Conservation (phyloP, 2,888 invertebrate genomes). For the Trissolcus brochymenae region DNA sequence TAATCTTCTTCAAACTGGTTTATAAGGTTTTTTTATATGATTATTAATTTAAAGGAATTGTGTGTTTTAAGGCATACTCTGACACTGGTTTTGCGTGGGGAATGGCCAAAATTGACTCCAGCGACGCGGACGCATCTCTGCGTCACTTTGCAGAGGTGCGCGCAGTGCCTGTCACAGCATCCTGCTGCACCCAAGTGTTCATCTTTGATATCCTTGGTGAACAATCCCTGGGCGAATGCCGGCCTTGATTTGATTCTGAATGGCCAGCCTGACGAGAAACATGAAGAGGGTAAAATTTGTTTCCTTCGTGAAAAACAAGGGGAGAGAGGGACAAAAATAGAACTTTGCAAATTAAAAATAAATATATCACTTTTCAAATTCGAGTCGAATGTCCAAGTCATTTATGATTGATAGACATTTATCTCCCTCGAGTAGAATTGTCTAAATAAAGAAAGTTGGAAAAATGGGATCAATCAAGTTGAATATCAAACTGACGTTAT, state of each 20-base stretch:
- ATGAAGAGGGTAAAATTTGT: slow-evolving; percentile 74
- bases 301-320: neutral
- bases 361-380: no score
- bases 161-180: slow-evolving; percentile 74
- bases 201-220: slow-evolving; percentile 79
- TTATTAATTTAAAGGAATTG: no score
- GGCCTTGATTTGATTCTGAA: slow-evolving; percentile 75
- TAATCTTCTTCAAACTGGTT: no score
- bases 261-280: slow-evolving; percentile 73
- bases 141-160: slow-evolving; percentile 76
- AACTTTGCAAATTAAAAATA: no score
- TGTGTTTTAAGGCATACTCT: slow-evolving; percentile 69
- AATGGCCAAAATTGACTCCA: slow-evolving; percentile 78
- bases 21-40: no score
- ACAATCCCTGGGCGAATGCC: slow-evolving; percentile 78
- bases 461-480: no score
- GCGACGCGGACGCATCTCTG: slow-evolving; percentile 76
- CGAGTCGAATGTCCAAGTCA: no score
- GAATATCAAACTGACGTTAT: neutral
- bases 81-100: slow-evolving; percentile 78
- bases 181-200: slow-evolving; percentile 79
- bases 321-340: no score
- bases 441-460: no score
- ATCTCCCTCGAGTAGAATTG: no score
- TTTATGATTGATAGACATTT: no score